These are phyloP conservation scores for Griposia aprilina DNA, from an alignment of 2,888 invertebrate species.

Conservation along the genomic window DNA sequence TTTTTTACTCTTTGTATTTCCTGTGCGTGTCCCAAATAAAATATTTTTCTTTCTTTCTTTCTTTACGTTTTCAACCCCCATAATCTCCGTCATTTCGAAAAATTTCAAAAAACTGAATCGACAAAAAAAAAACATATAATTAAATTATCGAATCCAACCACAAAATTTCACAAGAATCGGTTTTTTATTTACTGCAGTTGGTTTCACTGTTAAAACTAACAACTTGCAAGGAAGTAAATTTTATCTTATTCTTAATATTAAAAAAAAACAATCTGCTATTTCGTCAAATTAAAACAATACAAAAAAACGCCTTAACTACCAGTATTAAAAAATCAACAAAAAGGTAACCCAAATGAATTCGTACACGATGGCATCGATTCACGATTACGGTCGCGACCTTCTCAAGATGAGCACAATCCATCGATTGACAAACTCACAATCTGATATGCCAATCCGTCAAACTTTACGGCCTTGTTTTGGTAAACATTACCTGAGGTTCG, in stretches of 20 bases:
- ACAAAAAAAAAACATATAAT: too few species aligned
- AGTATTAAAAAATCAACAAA: background rate
- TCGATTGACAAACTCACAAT: slow-evolving; percentile 33
- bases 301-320: background rate
- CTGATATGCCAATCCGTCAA: slow-evolving; percentile 40
- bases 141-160: too few species aligned
- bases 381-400: slow-evolving; percentile 31
- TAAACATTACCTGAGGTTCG: slow-evolving; percentile 33
- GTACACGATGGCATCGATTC: slow-evolving; percentile 12
- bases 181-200: too few species aligned
- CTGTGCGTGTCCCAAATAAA: too few species aligned
- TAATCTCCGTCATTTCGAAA: too few species aligned
- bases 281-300: background rate
- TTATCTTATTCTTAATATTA: background rate
- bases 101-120: too few species aligned
- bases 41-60: too few species aligned
- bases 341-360: background rate
- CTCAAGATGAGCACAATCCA: slow-evolving; percentile 36
- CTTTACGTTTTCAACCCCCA: too few species aligned
- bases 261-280: background rate
- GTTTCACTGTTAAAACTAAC: too few species aligned
- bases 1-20: too few species aligned
- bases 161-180: too few species aligned
- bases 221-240: background rate
- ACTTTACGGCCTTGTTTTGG: slow-evolving; percentile 23